phyloP scores from a whole-genome alignment of 2,797 vertebrate species.

The Thaleichthys pacificus region DNA sequence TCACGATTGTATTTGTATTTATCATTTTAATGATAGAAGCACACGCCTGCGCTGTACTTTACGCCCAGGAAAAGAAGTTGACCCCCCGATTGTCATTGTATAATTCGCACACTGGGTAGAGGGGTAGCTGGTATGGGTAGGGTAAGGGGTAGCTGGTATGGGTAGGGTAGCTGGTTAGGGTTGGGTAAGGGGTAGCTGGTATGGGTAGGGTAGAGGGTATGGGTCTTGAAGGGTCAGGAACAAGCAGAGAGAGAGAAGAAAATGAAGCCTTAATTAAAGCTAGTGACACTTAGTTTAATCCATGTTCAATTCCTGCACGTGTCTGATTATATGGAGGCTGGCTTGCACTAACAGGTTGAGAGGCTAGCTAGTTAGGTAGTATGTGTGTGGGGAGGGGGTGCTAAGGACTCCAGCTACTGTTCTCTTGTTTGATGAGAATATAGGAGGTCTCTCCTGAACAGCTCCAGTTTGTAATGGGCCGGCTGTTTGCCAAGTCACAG shows the following conservation, averaged over 20 bases:
- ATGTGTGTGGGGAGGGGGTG: neutral
- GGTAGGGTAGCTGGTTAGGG: too few species aligned
- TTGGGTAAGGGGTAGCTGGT: too few species aligned
- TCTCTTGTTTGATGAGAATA: conserved; percentile 21
- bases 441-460: neutral
- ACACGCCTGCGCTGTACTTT: too few species aligned
- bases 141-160: neutral
- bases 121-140: neutral
- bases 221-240: neutral
- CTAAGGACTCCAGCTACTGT: neutral
- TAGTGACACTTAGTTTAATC: neutral
- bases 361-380: neutral
- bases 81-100: too few species aligned
- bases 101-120: too few species aligned
- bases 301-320: too few species aligned
- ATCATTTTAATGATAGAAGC: too few species aligned
- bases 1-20: too few species aligned
- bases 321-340: too few species aligned
- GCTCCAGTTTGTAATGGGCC: conserved; percentile 44
- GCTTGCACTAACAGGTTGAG: too few species aligned
- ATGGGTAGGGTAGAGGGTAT: too few species aligned
- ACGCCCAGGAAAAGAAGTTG: too few species aligned
- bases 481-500: conserved; percentile 56
- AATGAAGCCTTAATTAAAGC: neutral
- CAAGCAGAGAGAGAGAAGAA: neutral